phyloP scores from a whole-genome alignment of 2,113 vertebrate genomes.

The Tachysurus vachellii region DNA sequence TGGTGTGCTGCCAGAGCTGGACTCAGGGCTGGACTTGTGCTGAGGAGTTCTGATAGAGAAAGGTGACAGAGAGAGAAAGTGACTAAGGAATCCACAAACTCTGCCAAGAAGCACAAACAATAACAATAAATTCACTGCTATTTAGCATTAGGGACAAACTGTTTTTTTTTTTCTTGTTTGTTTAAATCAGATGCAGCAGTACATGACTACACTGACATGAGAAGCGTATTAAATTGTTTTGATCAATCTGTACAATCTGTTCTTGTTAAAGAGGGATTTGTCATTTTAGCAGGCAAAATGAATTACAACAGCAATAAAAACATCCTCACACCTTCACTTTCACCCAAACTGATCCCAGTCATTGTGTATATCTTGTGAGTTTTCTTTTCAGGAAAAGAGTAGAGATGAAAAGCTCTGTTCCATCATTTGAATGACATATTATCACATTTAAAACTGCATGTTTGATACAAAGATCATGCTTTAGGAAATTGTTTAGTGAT shows the following conservation, averaged over 20 bases:
- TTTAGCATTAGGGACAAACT: background rate
- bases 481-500: background rate
- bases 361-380: background rate
- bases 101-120: background rate
- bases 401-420: background rate
- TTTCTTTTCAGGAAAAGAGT: background rate
- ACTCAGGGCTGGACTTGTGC: conserved; percentile 71
- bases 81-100: conserved; percentile 10
- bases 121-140: background rate
- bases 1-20: conserved; percentile 68
- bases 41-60: conserved; percentile 79
- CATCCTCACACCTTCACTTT: background rate
- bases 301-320: background rate
- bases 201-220: background rate
- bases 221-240: background rate
- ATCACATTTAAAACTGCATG: background rate
- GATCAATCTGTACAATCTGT: background rate
- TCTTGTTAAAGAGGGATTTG: background rate
- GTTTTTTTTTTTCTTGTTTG: background rate
- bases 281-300: background rate
- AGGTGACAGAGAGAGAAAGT: conserved; percentile 1
- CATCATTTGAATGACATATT: background rate
- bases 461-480: background rate
- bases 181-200: background rate
- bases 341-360: background rate